Base-by-base conservation (phyloP, 53 echinoderm and acorn worm species). In the Patiria pectinifera region DNA sequence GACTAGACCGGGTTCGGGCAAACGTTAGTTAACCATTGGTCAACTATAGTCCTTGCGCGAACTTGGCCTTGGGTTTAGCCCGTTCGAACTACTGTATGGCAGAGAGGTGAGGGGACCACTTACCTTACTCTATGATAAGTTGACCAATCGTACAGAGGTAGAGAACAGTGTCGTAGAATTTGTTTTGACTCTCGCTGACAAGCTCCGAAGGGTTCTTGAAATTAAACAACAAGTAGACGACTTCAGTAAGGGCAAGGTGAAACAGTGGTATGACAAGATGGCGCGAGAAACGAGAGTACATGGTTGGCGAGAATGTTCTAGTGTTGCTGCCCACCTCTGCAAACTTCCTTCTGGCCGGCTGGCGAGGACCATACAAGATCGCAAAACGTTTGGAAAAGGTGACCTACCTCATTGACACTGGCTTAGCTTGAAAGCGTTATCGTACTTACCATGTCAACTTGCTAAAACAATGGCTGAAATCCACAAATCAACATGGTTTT, bases 311-410 rank as follows among this genome's bases (percentile, higher is more conserved):
- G 2, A 71, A 86, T 5, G 86, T 86, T 3, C 86, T 86, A 10
- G 86, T 86, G 21, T 14, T 86, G 8, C 71, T 86, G 1, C 86
- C 86, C 3, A 83, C 83, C 13, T 83, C 83, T 2, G 83, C 83
- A 2, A 83, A 59, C 19, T 59, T 59, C 14, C 83, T 83, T 1
- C 61, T 83, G 5, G 83, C 79, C 1, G 80, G 80, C 4, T 91
- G 91, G 91, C 91, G 91, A 48, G 94, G 94, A 14, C 84, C 91
- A 19, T 94, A 91, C 62, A 76, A 83, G 58, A 45, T 94, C n/a
- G 62, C 59, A 0, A 66, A 79, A 26, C 63, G 62, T 49, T 22
- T 90, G 60, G 82, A 76, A 71, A 87, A 94, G 63, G 87, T 92
- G 0, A 84, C 92, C 47, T 94, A 94, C 47, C 62, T 46, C 0